These are phyloP conservation scores for Chloroceryle inda DNA, from an alignment of 2,797 vertebrate genomes.

Conservation along the genomic window DNA sequence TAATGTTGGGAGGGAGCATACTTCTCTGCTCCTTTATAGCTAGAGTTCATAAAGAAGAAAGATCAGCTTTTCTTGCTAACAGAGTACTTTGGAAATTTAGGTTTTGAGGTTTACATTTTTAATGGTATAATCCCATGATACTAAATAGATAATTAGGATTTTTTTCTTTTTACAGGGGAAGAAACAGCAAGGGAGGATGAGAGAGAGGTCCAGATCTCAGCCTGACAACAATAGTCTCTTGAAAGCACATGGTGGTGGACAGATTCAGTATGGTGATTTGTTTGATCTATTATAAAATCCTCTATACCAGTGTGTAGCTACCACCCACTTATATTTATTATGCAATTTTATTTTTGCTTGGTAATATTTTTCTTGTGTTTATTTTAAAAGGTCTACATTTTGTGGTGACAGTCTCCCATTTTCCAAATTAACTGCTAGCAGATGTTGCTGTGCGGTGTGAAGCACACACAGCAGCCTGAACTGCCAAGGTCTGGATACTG, in stretches of 20 bases:
- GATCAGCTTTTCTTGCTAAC: neutral
- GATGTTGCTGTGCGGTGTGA: constrained; percentile 77
- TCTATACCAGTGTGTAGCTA: constrained; percentile 28
- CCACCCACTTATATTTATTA: constrained; percentile 76
- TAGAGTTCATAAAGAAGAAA: neutral
- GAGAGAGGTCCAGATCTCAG: neutral
- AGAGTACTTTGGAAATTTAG: neutral
- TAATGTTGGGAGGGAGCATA: neutral
- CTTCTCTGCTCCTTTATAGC: neutral
- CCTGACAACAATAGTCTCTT: neutral
- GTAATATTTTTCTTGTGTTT: constrained; percentile 80
- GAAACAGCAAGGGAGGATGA: neutral
- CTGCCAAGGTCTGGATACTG: constrained; percentile 58
- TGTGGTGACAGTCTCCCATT: constrained; percentile 82
- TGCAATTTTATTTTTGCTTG: constrained; percentile 73
- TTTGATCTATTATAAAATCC: constrained; percentile 50
- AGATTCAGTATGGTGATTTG: neutral
- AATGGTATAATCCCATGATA: neutral
- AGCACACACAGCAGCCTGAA: constrained; percentile 67
- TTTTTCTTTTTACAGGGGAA: neutral
- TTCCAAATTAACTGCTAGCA: constrained; percentile 84
- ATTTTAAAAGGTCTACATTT: constrained; percentile 79
- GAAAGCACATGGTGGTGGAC: neutral
- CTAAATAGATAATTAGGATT: neutral
- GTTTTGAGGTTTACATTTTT: neutral